phyloP scores from a whole-genome alignment of 2,797 vertebrate species.

The Rhodeus uyekii region DNA sequence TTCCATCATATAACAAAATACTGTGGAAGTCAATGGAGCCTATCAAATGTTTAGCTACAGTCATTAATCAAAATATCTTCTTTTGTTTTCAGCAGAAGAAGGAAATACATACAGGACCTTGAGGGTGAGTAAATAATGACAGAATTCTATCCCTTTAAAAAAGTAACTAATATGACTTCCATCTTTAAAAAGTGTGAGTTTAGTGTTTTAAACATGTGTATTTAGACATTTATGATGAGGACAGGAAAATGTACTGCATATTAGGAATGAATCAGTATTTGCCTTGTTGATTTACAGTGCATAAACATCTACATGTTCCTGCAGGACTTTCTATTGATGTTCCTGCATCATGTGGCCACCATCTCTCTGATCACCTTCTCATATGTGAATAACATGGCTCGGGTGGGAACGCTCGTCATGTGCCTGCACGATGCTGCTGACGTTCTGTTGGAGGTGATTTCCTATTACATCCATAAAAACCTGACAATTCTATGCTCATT shows the following conservation, averaged over 20 bases:
- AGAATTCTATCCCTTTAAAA: too few relatives aligned
- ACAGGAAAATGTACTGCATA: not conserved
- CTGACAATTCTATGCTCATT: not conserved
- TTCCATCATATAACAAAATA: too few relatives aligned
- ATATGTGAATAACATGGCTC: slow-evolving; percentile 95
- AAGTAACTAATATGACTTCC: not conserved
- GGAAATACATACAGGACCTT: too few relatives aligned
- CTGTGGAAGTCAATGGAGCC: too few relatives aligned
- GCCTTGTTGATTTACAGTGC: not conserved
- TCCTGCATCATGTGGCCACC: slow-evolving; percentile 89
- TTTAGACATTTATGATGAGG: not conserved
- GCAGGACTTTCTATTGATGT: slow-evolving; percentile 95
- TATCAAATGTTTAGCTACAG: too few relatives aligned
- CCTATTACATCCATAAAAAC: not conserved
- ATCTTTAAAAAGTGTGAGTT: not conserved
- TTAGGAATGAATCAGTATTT: not conserved
- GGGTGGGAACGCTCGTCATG: slow-evolving; percentile 90
- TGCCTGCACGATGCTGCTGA: slow-evolving; percentile 92
- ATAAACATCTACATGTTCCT: slow-evolving; percentile 23
- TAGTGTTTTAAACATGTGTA: not conserved
- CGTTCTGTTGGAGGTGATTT: slow-evolving; percentile 91
- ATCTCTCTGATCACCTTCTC: slow-evolving; percentile 90
- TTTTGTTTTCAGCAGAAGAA: too few relatives aligned
- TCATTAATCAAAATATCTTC: too few relatives aligned
- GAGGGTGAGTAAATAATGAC: too few relatives aligned